A percentile compares a stretch with the other conserved stretches of the same genome.
These are phyloP conservation scores for Trypoxylus dichotomus DNA, from an alignment of 1,140 invertebrate species.

Conservation along the genomic window DNA sequence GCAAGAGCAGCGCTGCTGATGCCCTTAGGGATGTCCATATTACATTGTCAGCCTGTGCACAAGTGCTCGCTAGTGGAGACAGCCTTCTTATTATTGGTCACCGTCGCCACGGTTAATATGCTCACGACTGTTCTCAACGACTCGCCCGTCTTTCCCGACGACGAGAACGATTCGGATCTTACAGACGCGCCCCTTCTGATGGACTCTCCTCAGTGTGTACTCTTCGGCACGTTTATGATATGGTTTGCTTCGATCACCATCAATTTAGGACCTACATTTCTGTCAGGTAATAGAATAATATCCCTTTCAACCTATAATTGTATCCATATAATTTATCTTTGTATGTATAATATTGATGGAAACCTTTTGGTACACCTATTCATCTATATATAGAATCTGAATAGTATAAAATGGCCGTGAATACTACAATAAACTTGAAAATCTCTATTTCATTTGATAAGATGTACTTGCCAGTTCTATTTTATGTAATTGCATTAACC, in stretches of 20 bases:
- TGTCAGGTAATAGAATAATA: slow-evolving; percentile 57
- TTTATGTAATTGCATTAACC: too few species aligned
- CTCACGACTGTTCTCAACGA: slow-evolving; percentile 88
- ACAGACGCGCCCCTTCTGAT: slow-evolving; percentile 56
- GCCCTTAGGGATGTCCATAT: slow-evolving; percentile 79
- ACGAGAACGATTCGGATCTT: slow-evolving; percentile 69
- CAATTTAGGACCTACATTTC: slow-evolving; percentile 87
- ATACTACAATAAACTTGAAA: not conserved
- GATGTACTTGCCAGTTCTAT: too few species aligned
- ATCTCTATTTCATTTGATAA: too few species aligned
- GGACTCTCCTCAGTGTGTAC: slow-evolving; percentile 71
- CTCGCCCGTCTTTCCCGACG: slow-evolving; percentile 82
- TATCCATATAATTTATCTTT: not conserved
- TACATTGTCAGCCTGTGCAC: slow-evolving; percentile 79
- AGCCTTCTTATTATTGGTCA: slow-evolving; percentile 83
- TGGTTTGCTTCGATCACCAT: slow-evolving; percentile 90
- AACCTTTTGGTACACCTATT: not conserved
- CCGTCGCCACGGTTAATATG: slow-evolving; percentile 89
- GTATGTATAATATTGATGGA: too few species aligned
- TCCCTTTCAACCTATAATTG: not conserved
- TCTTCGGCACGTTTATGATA: slow-evolving; percentile 91
- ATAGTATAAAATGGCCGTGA: too few species aligned
- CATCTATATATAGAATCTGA: too few species aligned
- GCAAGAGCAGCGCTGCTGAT: slow-evolving; percentile 78
- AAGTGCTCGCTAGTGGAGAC: slow-evolving; percentile 89